Percentiles rank a stretch among this genome's conserved stretches.
phyloP scores from a whole-genome alignment of 2,888 invertebrate genomes.

The Alviniconcha strummeri region DNA sequence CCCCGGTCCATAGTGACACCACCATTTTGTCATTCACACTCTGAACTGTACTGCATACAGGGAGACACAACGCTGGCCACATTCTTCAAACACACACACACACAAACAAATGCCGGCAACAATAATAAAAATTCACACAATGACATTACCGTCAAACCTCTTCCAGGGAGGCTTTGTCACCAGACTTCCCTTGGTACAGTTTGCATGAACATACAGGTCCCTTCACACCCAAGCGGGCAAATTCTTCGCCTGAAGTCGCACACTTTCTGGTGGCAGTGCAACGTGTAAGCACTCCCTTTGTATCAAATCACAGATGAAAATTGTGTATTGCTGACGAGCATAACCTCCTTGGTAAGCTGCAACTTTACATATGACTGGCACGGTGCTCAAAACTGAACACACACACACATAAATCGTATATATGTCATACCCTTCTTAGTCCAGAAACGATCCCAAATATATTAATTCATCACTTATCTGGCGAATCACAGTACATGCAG shows the following conservation, averaged over 20 bases:
- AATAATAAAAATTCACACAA: neutral
- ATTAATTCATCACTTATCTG: too few species aligned
- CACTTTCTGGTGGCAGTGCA: slow-evolving; percentile 5
- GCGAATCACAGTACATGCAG: too few species aligned
- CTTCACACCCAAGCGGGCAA: slow-evolving; percentile 18
- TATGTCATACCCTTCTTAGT: too few species aligned
- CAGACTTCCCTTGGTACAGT: too few species aligned
- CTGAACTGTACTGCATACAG: slow-evolving; percentile 5
- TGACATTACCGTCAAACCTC: too few species aligned
- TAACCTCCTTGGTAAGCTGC: neutral
- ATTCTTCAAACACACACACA: neutral
- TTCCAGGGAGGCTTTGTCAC: too few species aligned
- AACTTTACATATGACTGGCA: neutral
- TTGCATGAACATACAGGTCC: slow-evolving; percentile 19
- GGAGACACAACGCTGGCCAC: neutral
- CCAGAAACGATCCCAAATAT: too few species aligned
- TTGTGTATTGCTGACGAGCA: neutral
- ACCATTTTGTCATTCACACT: neutral
- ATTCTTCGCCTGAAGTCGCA: slow-evolving; percentile 12
- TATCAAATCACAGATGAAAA: slow-evolving; percentile 20
- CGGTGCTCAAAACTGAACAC: neutral
- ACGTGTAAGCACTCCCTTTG: slow-evolving; percentile 1
- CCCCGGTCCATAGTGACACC: neutral
- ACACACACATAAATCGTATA: neutral
- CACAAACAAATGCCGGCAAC: too few species aligned